phyloP scores from a whole-genome alignment of 2,888 invertebrate species.

The Hypomecis atomaria region DNA sequence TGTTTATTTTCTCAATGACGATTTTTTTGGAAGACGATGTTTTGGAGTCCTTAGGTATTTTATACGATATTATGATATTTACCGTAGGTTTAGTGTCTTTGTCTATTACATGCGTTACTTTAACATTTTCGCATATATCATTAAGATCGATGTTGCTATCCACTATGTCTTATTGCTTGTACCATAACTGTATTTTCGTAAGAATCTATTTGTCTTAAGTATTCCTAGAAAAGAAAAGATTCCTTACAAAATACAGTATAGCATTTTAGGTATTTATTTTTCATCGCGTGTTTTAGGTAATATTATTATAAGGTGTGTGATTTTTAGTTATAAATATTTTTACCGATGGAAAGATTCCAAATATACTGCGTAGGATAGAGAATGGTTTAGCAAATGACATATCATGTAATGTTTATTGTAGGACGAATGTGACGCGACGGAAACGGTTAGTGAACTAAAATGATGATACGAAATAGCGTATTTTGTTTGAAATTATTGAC shows the following conservation, averaged over 20 bases:
- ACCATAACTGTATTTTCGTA: constrained; percentile 32
- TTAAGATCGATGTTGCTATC: constrained; percentile 58
- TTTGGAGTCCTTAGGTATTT: constrained; percentile 70
- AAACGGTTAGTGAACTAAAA: constrained; percentile 71
- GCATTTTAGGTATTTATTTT: constrained; percentile 41
- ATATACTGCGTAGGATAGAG: constrained; percentile 63
- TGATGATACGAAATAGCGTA: constrained; percentile 58
- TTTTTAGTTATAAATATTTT: constrained; percentile 76
- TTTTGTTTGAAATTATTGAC: constrained; percentile 74
- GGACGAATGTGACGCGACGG: constrained; percentile 19
- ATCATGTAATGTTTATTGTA: constrained; percentile 79
- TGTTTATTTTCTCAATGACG: constrained; percentile 78
- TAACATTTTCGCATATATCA: constrained; percentile 63
- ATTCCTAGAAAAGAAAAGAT: constrained; percentile 25
- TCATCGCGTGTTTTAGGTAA: constrained; percentile 70
- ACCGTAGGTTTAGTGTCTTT: constrained; percentile 48
- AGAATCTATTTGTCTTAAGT: constrained; percentile 29
- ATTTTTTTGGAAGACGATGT: constrained; percentile 69
- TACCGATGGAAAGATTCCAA: constrained; percentile 82
- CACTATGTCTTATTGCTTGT: constrained; percentile 44
- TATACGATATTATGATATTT: constrained; percentile 69
- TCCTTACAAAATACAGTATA: constrained; percentile 30
- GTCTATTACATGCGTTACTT: constrained; percentile 51
- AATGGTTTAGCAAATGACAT: constrained; percentile 80
- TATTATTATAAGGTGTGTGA: constrained; percentile 76